phyloP scores from a whole-genome alignment of 2,888 invertebrate species.

The Conchocele bisecta region DNA sequence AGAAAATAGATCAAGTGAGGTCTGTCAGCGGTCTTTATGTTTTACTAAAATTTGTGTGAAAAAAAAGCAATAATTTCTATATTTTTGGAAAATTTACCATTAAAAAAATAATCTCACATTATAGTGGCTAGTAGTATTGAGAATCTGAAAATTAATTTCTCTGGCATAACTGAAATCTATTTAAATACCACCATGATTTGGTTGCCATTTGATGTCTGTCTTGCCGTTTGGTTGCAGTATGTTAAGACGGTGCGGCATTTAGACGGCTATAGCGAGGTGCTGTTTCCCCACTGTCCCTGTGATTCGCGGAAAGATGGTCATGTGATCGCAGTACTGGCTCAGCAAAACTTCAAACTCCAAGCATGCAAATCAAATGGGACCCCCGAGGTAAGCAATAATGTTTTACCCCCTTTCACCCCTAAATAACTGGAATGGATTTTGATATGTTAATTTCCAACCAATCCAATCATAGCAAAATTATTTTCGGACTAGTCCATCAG shows the following conservation, averaged over 20 bases:
- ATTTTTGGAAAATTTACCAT: too few species aligned
- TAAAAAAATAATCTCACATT: too few species aligned
- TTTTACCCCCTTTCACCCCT: too few species aligned
- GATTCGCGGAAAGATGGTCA: constrained; percentile 93
- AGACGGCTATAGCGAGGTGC: constrained; percentile 96
- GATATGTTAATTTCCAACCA: too few species aligned
- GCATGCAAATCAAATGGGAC: constrained; percentile 93
- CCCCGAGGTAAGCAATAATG: constrained; percentile 85
- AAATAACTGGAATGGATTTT: too few species aligned
- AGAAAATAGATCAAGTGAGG: too few species aligned
- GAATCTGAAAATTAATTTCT: neutral
- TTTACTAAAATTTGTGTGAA: neutral
- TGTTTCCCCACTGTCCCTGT: constrained; percentile 97
- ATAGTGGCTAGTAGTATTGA: neutral
- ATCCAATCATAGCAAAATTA: too few species aligned
- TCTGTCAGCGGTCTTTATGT: too few species aligned
- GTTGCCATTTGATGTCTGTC: neutral
- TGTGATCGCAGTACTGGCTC: constrained; percentile 90
- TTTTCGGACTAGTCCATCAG: too few species aligned
- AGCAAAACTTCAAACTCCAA: constrained; percentile 88
- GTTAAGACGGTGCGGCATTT: constrained; percentile 86
- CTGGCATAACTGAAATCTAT: neutral
- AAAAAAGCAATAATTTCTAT: neutral
- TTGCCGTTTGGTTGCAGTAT: constrained; percentile 71
- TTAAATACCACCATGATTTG: too few species aligned